Evolutionary conservation across 2,113 vertebrate genomes (phyloP), one percentile per base, ranked within the genome.

Genomic region (Nothoprocta pentlandii): DNA sequence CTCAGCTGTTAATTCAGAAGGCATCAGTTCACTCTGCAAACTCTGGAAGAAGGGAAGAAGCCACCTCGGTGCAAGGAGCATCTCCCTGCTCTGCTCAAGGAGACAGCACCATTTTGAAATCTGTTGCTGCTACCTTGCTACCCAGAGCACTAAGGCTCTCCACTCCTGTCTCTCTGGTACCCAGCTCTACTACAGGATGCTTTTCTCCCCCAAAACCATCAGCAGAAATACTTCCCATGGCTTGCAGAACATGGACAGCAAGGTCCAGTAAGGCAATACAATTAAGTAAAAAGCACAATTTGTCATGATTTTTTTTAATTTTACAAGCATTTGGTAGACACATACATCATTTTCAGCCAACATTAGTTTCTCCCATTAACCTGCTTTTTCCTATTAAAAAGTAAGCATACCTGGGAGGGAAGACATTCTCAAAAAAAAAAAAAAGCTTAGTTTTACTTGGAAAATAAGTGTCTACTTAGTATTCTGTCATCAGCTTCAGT

Each of bases 361-460:
- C 42, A 11, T 74, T 89, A 30, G 49, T 49, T 23, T 49, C 47
- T 47, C 34, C 90, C 5, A 1, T 30, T 9, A 77, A 36, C 4
- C 20, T 23, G 4, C 15, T 5, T 77, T 71, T 78, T 20, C 14
- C 5, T 1, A 0, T 8, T 70, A 74, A 46, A 1, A 30, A 13
- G 12, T 73, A 82, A 74, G 32, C 8, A 81, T 20, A 80, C 6
- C 16, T 85, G 23, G n/a, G 58, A 87, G 36, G 13, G 80, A 14
- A 62, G 9, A 16, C 32, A 17, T n/a, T 85, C 23, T 39, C 41
- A 63, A 80, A 32, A 80, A 87, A 83, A 6, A 6, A 34, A 34
- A 85, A 12, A 42, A 63, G 22, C 10, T 30, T 76, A 19, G 10
- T 44, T 79, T 68, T 32, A 26, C 32, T 61, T 58, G 25, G 61